Evolutionary conservation across 2,113 vertebrate species (phyloP), one percentile per base, ranked within the genome.

Genomic region (Ellobius talpinus): DNA sequence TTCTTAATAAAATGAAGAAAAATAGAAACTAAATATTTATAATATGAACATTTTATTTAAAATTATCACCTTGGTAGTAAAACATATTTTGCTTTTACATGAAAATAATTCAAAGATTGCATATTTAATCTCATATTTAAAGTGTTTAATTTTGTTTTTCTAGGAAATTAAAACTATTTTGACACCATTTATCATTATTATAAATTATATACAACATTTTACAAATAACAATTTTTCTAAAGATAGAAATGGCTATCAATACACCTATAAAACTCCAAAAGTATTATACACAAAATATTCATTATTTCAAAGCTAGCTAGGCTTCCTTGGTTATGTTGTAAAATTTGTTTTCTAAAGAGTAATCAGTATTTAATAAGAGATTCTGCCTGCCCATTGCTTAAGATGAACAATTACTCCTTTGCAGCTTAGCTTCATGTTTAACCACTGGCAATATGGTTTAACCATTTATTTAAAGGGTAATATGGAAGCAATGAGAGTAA

Each of bases 141-240:
- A 93, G 45, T 1, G 0, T n/a, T 26, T 91, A 81, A 66, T 86
- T 66, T 68, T 63, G 2, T 88, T 72, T 23, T 81, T 73, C 33
- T 36, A 89, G 70, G 31, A 78, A 55, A 3, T 52, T 17, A 77
- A 68, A 65, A 1, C 1, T 86, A 58, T 50, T 92, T 94, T 76
- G 66, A 5, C 3, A 55, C 52, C 39, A 55, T 31, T 50, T 91
- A 5, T 87, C 23, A 72, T 16, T 33, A 42, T 87, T 78, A 12
- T 45, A 45, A 47, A 5, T n/a, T 33, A 33, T 82, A 42, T 74
- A 42, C 39, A 8, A 42, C 65, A 14, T 23, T 82, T 97, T 89
- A 82, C 29, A 95, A 89, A 89, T 78, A 92, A 12, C 65, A 47
- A 47, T 94, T n/a, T 96, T 65, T 87, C 72, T 50, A 85, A 96